Base-by-base conservation (phyloP, 2,797 vertebrate species). In the Enteromius mattozi region DNA sequence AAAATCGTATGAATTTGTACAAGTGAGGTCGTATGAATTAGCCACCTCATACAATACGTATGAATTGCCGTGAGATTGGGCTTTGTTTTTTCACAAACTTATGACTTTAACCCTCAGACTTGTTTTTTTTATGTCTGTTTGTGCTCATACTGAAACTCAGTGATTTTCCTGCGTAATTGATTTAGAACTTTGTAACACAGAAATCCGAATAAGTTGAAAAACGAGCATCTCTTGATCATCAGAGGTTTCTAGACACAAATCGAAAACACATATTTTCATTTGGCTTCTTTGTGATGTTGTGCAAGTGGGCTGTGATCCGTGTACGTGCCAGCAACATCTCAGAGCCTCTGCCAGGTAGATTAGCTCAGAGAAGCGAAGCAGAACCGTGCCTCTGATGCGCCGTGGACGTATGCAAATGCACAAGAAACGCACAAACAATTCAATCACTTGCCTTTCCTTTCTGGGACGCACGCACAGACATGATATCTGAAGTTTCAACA, bases 341-440 rank as follows among this genome's bases (percentile, higher is more conserved):
- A 89, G 92, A 94, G 94, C 88, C 74, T 88, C 91, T 94, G 92
- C 93, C 94, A 95, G 94, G 93, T 93, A 93, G 93, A 95, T 94
- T 93, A 94, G 92, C 92, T 92, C 90, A 86, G 89, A 92, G 93
- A 94, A 94, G 88, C 94, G 93, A 92, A 94, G 94, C 94, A 94
- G 94, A 95, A 94, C 93, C 92, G 93, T 87, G 92, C 90, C 92
- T 94, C 92, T 93, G 91, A 94, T 92, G 92, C 90, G 92, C 91
- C 90, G 88, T 85, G 90, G 93, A 94, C 92, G 92, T 95, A 95
- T 95, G 94, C 94, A 94, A 94, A 95, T 93, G 93, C 90, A 88
- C 90, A 90, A 91, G 92, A 93, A 94, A 94, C 90, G 91, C 94
- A 94, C 94, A 94, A 95, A 93, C 92, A 90, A 92, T 92, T 93